Percentiles rank a stretch among this genome's conserved stretches.
These are phyloP conservation scores for Pheosia tremula DNA, from an alignment of 2,888 invertebrate genomes.

Conservation along the genomic window DNA sequence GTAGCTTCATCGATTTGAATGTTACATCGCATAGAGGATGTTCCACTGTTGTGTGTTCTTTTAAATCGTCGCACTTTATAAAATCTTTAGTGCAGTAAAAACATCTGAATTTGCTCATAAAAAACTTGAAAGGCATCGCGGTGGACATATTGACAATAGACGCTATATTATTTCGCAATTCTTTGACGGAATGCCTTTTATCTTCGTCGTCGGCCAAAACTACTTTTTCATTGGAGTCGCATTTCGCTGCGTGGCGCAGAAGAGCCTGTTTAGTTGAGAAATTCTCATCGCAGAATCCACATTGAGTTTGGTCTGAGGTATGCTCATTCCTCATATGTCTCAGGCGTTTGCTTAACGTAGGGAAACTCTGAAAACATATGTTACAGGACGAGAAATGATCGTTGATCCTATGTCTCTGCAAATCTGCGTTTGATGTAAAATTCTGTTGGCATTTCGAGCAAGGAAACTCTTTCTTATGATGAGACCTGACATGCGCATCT, in stretches of 20 bases:
- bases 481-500: conserved; percentile 52
- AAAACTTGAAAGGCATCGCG: conserved; percentile 69
- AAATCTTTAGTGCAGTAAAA: conserved; percentile 73
- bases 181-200: conserved; percentile 50
- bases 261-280: conserved; percentile 62
- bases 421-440: conserved; percentile 47
- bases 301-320: conserved; percentile 45
- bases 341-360: conserved; percentile 53
- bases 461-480: conserved; percentile 55
- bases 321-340: conserved; percentile 66
- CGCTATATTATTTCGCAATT: conserved; percentile 58
- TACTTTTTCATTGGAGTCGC: conserved; percentile 36
- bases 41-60: conserved; percentile 56
- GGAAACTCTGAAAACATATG: conserved; percentile 62
- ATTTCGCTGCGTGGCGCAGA: conserved; percentile 60
- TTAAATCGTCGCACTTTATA: conserved; percentile 58
- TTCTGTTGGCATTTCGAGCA: conserved; percentile 56
- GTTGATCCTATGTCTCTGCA: conserved; percentile 57
- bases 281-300: conserved; percentile 61
- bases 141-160: conserved; percentile 68
- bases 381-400: conserved; percentile 64
- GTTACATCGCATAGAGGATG: conserved; percentile 66
- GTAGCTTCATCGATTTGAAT: conserved; percentile 60
- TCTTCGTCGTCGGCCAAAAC: conserved; percentile 39
- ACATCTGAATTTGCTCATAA: conserved; percentile 65